These are phyloP conservation scores for Dynastes tityus DNA, from an alignment of 2,888 invertebrate species.

Conservation along the genomic window DNA sequence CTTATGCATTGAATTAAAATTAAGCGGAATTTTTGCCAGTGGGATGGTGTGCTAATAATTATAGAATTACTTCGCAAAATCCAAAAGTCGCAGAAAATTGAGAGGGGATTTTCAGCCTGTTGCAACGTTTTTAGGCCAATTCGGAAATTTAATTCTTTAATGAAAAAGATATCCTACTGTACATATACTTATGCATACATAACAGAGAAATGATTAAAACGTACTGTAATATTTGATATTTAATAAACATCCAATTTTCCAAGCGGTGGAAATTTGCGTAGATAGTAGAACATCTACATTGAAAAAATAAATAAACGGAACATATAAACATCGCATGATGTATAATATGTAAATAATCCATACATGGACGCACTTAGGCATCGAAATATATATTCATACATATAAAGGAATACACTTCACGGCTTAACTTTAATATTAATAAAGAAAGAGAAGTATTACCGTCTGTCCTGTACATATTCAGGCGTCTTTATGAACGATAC, in stretches of 20 bases:
- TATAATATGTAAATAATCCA: constrained; percentile 17
- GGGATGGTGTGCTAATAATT: too few relatives aligned
- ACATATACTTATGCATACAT: too few relatives aligned
- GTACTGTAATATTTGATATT: neutral
- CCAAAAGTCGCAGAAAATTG: too few relatives aligned
- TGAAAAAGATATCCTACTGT: too few relatives aligned
- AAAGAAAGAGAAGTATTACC: constrained; percentile 65
- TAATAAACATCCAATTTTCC: neutral
- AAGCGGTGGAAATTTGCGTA: neutral
- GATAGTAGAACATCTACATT: neutral
- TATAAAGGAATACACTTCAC: constrained; percentile 19
- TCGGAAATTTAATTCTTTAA: too few relatives aligned
- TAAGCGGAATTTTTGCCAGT: too few relatives aligned
- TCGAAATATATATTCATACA: constrained; percentile 54
- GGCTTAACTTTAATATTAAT: constrained; percentile 65
- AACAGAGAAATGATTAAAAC: neutral
- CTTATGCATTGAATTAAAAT: too few relatives aligned
- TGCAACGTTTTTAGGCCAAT: too few relatives aligned
- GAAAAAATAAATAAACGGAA: neutral
- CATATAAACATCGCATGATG: constrained; percentile 14
- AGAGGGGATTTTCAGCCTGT: too few relatives aligned
- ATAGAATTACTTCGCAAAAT: too few relatives aligned
- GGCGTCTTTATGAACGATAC: constrained; percentile 27
- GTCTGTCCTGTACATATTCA: constrained; percentile 48
- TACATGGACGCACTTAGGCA: neutral